These are phyloP conservation scores for Stegodyphus mimosarum DNA, from an alignment of 1,140 invertebrate genomes.

Conservation along the genomic window DNA sequence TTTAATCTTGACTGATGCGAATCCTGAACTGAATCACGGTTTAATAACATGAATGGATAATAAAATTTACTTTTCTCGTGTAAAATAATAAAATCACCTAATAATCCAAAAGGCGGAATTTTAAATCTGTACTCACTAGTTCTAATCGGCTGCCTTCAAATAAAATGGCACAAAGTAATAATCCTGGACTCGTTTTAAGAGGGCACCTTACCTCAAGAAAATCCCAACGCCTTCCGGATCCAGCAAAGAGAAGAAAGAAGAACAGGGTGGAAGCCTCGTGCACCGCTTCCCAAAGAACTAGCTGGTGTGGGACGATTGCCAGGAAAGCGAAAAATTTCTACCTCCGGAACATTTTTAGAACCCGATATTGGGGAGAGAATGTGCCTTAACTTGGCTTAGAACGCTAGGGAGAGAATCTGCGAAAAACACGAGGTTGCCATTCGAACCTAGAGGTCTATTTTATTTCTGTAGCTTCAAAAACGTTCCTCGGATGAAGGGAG, in stretches of 20 bases:
- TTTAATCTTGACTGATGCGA: too few species aligned
- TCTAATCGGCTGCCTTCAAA: too few species aligned
- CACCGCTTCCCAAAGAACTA: background rate
- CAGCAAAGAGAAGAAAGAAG: slow-evolving; percentile 49
- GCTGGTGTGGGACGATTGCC: slow-evolving; percentile 41
- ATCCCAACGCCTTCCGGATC: slow-evolving; percentile 17
- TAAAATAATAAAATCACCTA: too few species aligned
- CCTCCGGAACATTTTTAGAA: slow-evolving; percentile 58
- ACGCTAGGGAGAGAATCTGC: background rate
- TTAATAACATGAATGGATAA: too few species aligned
- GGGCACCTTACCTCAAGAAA: slow-evolving; percentile 29
- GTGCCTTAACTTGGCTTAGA: slow-evolving; percentile 57
- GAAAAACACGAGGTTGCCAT: slow-evolving; percentile 53
- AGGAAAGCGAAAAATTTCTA: slow-evolving; percentile 42
- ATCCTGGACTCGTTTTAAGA: too few species aligned
- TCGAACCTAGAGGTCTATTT: slow-evolving; percentile 53
- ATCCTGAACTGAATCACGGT: too few species aligned
- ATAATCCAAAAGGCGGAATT: too few species aligned
- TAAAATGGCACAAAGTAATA: too few species aligned
- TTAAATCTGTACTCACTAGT: too few species aligned
- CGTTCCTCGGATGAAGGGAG: too few species aligned
- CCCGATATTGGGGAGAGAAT: slow-evolving; percentile 40
- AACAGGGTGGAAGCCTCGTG: slow-evolving; percentile 8
- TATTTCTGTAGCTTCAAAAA: slow-evolving; percentile 51
- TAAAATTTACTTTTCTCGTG: too few species aligned